Base-by-base conservation (phyloP, 1,140 invertebrate genomes). In the Medauroidea extradentata region DNA sequence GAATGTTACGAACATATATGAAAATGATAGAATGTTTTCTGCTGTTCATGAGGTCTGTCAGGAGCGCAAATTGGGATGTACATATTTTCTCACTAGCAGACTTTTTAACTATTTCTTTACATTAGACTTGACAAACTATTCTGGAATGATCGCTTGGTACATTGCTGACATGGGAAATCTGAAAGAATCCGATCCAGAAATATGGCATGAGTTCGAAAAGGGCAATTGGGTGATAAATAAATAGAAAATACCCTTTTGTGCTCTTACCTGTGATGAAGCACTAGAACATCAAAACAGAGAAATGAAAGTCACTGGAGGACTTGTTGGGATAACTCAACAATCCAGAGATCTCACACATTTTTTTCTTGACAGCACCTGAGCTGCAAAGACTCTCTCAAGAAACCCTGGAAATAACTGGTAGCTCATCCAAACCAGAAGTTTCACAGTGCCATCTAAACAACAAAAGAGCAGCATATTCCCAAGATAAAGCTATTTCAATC, bases 331-430 rank as follows among this genome's bases (percentile, higher is more conserved):
- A 53, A 53, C 52, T 13, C 5, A 53, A 9, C 24, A 53, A 21
- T 3, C 24, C 24, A 53, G 34, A 13, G 29, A 11, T 34, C 52
- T 53, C 5, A 14, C 24, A 27, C 24, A 21, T 21, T 53, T 53
- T n/a, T 19, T 42, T 53, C 24, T 53, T 53, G 19, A 53, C 52
- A 11, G 52, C 52, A 27, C 52, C 52, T 53, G 52, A 41, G 34
- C 52, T 53, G 3, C 9, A 53, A 41, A 27, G 34, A 21, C 5
- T 41, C 13, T 29, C 25, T 27, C 24, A 53, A 21, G 52, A 53
- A 34, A 53, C 52, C 2, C 23, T 41, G 8, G 5, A 27, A 34
- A 14, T 41, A 39, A 8, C 52, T 53, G 24, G 52, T 27, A 53
- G 19, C 11, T 21, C 24, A 21, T 21, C 19, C 2, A 21, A 27